Evolutionary conservation across 2,113 vertebrate species (phyloP), one percentile per base, ranked within the genome.

Genomic region (Cavia aperea): DNA sequence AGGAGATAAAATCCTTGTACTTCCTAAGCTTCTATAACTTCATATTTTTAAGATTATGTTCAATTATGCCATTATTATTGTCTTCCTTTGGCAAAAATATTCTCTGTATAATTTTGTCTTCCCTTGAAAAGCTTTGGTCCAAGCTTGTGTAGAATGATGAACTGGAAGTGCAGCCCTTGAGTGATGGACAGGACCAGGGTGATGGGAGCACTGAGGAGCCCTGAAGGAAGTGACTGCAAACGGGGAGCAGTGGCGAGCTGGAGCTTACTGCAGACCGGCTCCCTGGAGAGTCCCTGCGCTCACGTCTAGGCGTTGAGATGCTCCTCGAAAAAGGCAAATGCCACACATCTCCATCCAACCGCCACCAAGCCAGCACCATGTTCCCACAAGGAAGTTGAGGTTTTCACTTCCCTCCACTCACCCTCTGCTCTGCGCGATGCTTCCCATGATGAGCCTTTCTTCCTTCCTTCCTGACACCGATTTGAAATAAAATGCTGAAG

Each of bases 401-500:
- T 75, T 0, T 51, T 54, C 26, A 79, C 33, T 36, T 43, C 12
- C 86, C 49, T 92, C 39, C 16, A 54, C 18, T 16, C n/a, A 11
- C 10, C 19, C 21, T 43, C 31, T 7, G 33, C 2, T 31, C 39
- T 81, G 12, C 11, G 18, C 36, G 56, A n/a, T 33, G 7, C 31
- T 29, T 92, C 7, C 29, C 9, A 63, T 24, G 14, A 26, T 46
- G 56, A 83, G 51, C 51, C 51, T 54, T 54, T 54, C 49, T 51
- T 51, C 82, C 19, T 85, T 94, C 56, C 62, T 83, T 75, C 79
- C 73, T 90, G 43, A 85, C 5, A 81, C 56, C 77, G 36, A 51
- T 56, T 94, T 91, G 70, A 68, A 94, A 87, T 81, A 73, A 81
- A 86, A 75, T 77, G 39, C 86, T 86, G 21, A 82, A 43, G 8